Conservation (phyloP, 2,888 invertebrate genomes). For the Eristalis pertinax region DNA sequence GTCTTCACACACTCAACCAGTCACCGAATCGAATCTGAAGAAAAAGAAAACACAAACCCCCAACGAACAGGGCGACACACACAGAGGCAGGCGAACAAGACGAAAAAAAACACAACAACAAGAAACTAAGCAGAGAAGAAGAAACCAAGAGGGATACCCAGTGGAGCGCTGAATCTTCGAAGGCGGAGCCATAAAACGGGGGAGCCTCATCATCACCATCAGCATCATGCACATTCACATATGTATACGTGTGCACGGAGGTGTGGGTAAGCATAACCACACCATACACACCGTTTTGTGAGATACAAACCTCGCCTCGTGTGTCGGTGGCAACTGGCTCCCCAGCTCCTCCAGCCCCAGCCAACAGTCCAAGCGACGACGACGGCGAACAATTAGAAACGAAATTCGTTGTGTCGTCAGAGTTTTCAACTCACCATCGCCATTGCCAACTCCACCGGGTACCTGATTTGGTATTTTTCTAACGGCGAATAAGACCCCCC, state of each 20-base stretch:
- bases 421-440: constrained; percentile 4
- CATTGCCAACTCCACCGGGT: constrained; percentile 1
- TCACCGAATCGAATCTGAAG: constrained; percentile 44
- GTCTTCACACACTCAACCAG: constrained; percentile 53
- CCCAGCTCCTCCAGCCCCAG: background rate
- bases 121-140: constrained; percentile 14
- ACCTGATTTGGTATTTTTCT: constrained; percentile 61
- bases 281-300: constrained; percentile 20
- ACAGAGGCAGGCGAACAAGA: constrained; percentile 25
- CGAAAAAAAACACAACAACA: constrained; percentile 33
- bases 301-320: constrained; percentile 27
- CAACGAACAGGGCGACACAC: background rate
- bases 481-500: constrained; percentile 44
- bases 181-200: constrained; percentile 72
- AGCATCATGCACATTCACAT: constrained; percentile 51
- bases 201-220: constrained; percentile 54
- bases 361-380: constrained; percentile 12
- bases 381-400: constrained; percentile 60
- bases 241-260: constrained; percentile 43
- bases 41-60: constrained; percentile 34
- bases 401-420: constrained; percentile 42
- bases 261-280: constrained; percentile 34
- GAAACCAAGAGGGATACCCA: constrained; percentile 36
- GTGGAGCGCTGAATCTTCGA: constrained; percentile 55
- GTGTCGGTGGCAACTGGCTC: background rate